Percentiles rank a stretch among this genome's conserved stretches.
Conservation (phyloP, 1,140 invertebrate species). For the Sminthurinus signatus region DNA sequence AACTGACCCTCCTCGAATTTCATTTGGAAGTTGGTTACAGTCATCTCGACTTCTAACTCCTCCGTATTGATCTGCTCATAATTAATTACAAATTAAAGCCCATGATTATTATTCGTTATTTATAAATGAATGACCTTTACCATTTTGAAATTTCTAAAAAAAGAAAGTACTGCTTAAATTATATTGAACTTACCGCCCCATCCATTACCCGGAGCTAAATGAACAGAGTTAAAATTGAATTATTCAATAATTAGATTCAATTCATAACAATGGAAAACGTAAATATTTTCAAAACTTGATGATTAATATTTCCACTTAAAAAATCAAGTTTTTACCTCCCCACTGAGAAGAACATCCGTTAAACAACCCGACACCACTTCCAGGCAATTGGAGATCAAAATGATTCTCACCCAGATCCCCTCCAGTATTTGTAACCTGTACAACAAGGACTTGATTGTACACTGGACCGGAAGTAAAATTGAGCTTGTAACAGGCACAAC, state of each 20-base stretch:
- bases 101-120: no score
- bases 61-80: constrained; percentile 13
- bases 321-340: no score
- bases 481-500: constrained; percentile 28
- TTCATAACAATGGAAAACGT: no score
- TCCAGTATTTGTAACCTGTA: constrained; percentile 31
- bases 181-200: constrained; percentile 15
- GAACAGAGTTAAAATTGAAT: no score
- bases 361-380: constrained; percentile 27
- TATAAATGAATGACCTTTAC: no score
- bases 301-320: no score
- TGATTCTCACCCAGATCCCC: constrained; percentile 30
- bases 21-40: constrained; percentile 11
- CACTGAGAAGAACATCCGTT: constrained; percentile 27
- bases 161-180: no score
- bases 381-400: constrained; percentile 30
- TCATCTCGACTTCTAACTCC: constrained; percentile 3
- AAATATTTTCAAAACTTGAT: no score
- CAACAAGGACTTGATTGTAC: constrained; percentile 21
- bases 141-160: no score
- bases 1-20: constrained; percentile 14
- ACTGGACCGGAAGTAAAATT: constrained; percentile 27
- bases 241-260: no score
- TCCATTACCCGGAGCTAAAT: constrained; percentile 19
- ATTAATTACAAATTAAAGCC: no score